Conservation (phyloP, 2,888 invertebrate genomes). For the Eustalomyia histrio region DNA sequence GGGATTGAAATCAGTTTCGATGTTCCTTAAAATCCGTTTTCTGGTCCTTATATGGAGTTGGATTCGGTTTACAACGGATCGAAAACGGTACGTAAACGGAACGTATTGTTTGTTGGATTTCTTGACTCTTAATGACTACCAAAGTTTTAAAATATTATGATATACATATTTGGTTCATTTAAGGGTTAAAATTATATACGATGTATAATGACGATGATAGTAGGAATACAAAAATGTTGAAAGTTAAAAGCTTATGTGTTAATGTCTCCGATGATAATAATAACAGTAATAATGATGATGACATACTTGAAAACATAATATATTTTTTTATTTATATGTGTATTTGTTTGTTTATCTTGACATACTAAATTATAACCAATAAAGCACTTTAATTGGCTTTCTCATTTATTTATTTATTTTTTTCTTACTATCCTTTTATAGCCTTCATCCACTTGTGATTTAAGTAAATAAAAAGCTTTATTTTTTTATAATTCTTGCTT, state of each 20-base stretch:
- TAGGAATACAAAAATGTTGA: conserved; percentile 35
- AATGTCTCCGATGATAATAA: conserved; percentile 48
- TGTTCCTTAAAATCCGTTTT: too few relatives aligned
- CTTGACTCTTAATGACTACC: too few relatives aligned
- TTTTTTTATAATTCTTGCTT: conserved; percentile 48
- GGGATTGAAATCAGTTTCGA: too few relatives aligned
- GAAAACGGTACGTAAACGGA: too few relatives aligned
- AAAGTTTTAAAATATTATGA: too few relatives aligned
- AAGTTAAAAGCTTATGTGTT: conserved; percentile 63
- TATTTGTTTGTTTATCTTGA: conserved; percentile 31
- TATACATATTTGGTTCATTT: too few relatives aligned
- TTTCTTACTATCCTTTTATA: not conserved
- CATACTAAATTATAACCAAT: conserved; percentile 63
- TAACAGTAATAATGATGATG: conserved; percentile 52
- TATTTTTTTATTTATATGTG: conserved; percentile 13
- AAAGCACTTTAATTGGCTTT: conserved; percentile 64
- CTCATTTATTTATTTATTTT: conserved; percentile 32
- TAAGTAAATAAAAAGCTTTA: conserved; percentile 44
- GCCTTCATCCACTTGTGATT: conserved; percentile 42
- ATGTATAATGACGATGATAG: conserved; percentile 6
- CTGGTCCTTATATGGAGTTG: too few relatives aligned
- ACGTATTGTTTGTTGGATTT: too few relatives aligned
- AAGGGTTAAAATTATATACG: not conserved
- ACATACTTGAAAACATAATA: conserved; percentile 58
- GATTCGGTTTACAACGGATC: too few relatives aligned